Evolutionary conservation across 2,113 vertebrate species (phyloP), one percentile per base, ranked within the genome.

Genomic region (Microtus oregoni): DNA sequence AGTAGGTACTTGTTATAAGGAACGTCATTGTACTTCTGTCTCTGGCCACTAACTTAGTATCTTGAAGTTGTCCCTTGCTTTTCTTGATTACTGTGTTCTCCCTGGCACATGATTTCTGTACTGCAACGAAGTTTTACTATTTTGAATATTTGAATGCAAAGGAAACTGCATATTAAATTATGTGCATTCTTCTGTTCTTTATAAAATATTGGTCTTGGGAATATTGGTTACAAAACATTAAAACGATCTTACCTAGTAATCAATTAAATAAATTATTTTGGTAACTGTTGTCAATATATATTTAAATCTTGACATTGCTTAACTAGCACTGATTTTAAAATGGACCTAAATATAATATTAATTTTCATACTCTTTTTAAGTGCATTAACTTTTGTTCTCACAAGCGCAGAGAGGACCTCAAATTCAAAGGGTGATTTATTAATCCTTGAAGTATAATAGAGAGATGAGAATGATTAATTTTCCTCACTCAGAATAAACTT

Each of bases 131-230:
- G 5, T 47, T 50, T 81, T 28, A 72, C 55, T 78, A 19, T 35
- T 87, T 93, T 90, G 35, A 85, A 32, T 91, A 7, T 47, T 88
- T 92, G 35, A 4, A 14, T 58, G 63, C 44, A 86, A 92, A 90
- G n/a, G 22, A 19, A 20, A 75, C 3, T 81, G 65, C 32, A 13
- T 85, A 32, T n/a, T 61, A 67, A 67, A 76, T 81, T 7, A 72
- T 9, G 35, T 86, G 0, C 65, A 82, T 58, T 20, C 32, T 93
- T 94, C 96, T 67, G 90, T 14, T 26, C 44, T 86, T 93, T 77
- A 76, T 10, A 72, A 24, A 68, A 73, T 28, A 2, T 67, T 88
- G 87, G 52, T 11, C 35, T 83, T 55, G 50, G 2, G 15, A 67
- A 92, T 94, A 90, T 63, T 92, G 20, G 3, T 28, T 75, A 32